Evolutionary conservation across 2,888 invertebrate species (phyloP), one percentile per base, ranked within the genome.

Genomic region (Hipparchia semele): DNA sequence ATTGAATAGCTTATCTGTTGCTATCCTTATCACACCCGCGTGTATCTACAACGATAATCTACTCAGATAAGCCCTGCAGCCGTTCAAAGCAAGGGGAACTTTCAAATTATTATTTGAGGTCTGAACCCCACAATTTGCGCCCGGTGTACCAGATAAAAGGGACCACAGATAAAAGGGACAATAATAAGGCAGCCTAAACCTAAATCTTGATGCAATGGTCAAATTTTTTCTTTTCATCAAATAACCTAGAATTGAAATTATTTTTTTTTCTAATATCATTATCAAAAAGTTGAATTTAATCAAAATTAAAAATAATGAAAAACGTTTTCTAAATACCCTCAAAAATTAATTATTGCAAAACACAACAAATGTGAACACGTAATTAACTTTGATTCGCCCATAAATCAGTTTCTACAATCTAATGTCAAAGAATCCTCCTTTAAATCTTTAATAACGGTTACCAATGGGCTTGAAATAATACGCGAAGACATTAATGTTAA

Each of bases 21-120:
- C 79, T 76, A 71, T 83, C 81, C 80, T 81, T 84, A 82, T 84
- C 83, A 74, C 82, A 80, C 83, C 79, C 78, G 77, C 77, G 78
- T 69, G 45, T 84, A 86, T 85, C 82, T 80, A 80, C 67, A 74
- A 76, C 74, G 88, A 91, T 90, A 86, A 90, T 90, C 90, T 84
- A 76, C 80, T 80, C 79, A 84, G 86, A 89, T 89, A 90, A 86
- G 86, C 80, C 83, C 83, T 83, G 82, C 86, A 83, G 83, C 84
- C 84, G 82, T 80, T 81, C 78, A 81, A 68, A 72, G 72, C 70
- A 73, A 79, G 86, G 89, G 88, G 90, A 86, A 84, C 79, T 81
- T 82, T 81, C 75, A 74, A 82, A 84, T 86, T 87, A 85, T 87
- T 88, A 87, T 87, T 89, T 82, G 83, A 65, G 53, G 33, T 81